Percentiles rank a stretch among this genome's conserved stretches.
Conservation (phyloP, 2,113 vertebrate genomes). For the Tamias sibiricus region DNA sequence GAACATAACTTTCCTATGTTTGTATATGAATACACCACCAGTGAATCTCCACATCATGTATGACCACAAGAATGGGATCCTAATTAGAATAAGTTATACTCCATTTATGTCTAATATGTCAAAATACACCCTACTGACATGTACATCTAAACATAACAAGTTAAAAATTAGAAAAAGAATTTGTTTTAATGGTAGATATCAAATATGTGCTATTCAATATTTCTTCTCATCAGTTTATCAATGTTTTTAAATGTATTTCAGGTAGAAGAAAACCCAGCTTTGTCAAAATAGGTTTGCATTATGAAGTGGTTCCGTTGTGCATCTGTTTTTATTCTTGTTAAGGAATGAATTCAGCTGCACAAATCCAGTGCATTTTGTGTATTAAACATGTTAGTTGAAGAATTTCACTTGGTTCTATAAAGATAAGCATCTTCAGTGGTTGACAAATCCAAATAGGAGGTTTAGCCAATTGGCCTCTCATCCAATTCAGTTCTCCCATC, state of each 20-base stretch:
- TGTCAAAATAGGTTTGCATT: not conserved
- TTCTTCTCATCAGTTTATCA: slow-evolving; percentile 8
- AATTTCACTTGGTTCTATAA: slow-evolving; percentile 51
- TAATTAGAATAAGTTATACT: no score
- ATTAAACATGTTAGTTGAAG: slow-evolving; percentile 52
- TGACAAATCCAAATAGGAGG: slow-evolving; percentile 8
- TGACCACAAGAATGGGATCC: no score
- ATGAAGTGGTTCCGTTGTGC: not conserved
- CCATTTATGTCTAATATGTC: no score
- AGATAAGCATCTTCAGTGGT: not conserved
- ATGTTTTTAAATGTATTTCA: not conserved
- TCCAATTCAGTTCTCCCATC: not conserved
- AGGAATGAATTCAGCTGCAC: not conserved
- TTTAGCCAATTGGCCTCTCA: not conserved
- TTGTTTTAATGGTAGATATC: not conserved
- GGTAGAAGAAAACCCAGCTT: not conserved
- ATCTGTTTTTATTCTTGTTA: slow-evolving; percentile 3
- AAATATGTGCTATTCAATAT: not conserved
- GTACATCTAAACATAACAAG: no score
- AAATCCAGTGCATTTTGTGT: not conserved
- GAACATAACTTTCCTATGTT: no score
- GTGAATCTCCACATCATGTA: no score
- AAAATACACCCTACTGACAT: no score
- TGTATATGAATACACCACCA: no score
- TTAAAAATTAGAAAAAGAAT: not conserved